These are phyloP conservation scores for Lepus timidus DNA, from an alignment of 2,113 vertebrate species.

Conservation along the genomic window DNA sequence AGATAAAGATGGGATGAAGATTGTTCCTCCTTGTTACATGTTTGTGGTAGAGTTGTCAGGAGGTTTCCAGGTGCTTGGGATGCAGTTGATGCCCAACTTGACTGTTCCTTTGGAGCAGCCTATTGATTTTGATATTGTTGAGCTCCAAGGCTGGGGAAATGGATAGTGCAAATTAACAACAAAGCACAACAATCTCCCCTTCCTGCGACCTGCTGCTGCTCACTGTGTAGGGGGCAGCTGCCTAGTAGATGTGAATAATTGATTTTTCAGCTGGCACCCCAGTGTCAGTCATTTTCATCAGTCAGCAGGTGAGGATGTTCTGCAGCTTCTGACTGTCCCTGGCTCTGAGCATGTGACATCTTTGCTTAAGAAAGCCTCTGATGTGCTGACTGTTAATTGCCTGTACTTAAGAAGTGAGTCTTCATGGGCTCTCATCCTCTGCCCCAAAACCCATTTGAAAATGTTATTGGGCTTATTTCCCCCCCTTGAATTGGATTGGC, in stretches of 20 bases:
- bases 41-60: neutral
- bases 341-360: constrained; percentile 71
- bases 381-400: constrained; percentile 79
- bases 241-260: constrained; percentile 83
- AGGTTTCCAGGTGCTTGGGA: constrained; percentile 52
- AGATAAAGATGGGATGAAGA: neutral
- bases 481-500: constrained; percentile 63
- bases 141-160: constrained; percentile 49
- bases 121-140: constrained; percentile 77
- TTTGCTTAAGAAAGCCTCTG: constrained; percentile 67
- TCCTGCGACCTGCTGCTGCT: constrained; percentile 69
- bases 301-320: constrained; percentile 81
- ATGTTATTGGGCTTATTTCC: constrained; percentile 37
- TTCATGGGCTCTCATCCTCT: constrained; percentile 68
- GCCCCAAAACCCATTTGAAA: constrained; percentile 55
- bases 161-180: constrained; percentile 78
- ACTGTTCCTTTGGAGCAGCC: constrained; percentile 40
- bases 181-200: constrained; percentile 71
- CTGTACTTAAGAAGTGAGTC: constrained; percentile 65
- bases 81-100: constrained; percentile 49
- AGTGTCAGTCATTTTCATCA: constrained; percentile 84
- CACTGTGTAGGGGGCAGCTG: constrained; percentile 73
- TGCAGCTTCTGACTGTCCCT: constrained; percentile 79
- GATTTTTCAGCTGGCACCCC: constrained; percentile 84
- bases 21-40: neutral